Percentiles rank a stretch among this genome's conserved stretches.
phyloP scores from a whole-genome alignment of 2,797 vertebrate genomes.

The Macropodus opercularis region DNA sequence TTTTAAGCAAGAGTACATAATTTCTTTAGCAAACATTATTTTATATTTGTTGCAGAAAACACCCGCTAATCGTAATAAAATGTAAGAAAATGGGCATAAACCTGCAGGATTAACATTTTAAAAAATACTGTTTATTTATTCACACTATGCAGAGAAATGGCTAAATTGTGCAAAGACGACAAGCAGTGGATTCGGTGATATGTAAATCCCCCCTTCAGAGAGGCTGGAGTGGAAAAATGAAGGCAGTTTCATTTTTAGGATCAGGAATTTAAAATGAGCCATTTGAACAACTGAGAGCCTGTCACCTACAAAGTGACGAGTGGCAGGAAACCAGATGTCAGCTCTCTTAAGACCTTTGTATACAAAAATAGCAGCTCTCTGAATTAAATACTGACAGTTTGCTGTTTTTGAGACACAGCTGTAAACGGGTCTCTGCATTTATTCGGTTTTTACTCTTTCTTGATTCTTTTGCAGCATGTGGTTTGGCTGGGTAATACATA shows the following conservation, averaged over 20 bases:
- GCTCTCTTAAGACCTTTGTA: constrained; percentile 19
- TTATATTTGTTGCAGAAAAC: too few species aligned
- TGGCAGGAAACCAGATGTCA: constrained; percentile 20
- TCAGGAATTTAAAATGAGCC: constrained; percentile 24
- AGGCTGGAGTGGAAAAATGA: constrained; percentile 1
- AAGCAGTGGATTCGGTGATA: constrained; percentile 1
- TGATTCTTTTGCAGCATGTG: not conserved
- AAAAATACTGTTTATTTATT: constrained; percentile 1
- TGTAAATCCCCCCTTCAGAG: constrained; percentile 24
- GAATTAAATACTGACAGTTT: not conserved
- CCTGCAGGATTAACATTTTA: not conserved
- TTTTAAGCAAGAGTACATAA: too few species aligned
- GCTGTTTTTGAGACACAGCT: constrained; percentile 14
- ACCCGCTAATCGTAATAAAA: too few species aligned
- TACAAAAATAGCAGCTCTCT: constrained; percentile 48
- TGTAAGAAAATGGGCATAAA: not conserved
- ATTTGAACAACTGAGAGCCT: constrained; percentile 30
- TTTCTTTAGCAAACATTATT: too few species aligned
- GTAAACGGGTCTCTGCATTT: not conserved
- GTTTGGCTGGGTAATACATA: not conserved
- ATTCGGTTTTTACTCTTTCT: not conserved
- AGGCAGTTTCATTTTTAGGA: constrained; percentile 46
- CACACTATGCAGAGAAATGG: not conserved
- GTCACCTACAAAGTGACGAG: constrained; percentile 14
- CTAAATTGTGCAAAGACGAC: not conserved